Conservation (phyloP, 2,888 invertebrate species). For the Philereme transversata region DNA sequence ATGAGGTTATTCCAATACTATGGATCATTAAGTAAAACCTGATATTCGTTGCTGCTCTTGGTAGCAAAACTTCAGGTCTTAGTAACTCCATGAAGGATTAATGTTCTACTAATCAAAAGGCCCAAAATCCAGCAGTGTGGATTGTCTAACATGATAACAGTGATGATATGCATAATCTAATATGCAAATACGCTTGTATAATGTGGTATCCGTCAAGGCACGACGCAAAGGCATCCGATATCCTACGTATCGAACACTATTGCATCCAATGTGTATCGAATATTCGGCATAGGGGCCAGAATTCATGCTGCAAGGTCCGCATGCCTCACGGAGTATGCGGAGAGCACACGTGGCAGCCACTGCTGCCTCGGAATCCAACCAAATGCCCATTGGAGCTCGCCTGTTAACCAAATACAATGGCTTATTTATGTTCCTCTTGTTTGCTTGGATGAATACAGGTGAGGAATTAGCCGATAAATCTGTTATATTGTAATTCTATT, state of each 20-base stretch:
- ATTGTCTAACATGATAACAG: too few species aligned
- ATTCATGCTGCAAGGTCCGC: constrained; percentile 73
- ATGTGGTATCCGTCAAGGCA: constrained; percentile 37
- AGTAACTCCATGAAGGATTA: too few species aligned
- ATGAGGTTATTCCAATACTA: too few species aligned
- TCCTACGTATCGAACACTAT: constrained; percentile 63
- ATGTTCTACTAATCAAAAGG: too few species aligned
- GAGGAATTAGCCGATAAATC: constrained; percentile 25
- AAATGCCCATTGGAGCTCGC: constrained; percentile 79
- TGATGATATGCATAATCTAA: neutral
- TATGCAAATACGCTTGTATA: constrained; percentile 22
- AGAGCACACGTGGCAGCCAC: constrained; percentile 79
- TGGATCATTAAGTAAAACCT: too few species aligned
- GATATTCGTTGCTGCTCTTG: too few species aligned
- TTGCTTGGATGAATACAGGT: constrained; percentile 40
- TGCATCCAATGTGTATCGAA: constrained; percentile 70
- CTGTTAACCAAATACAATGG: constrained; percentile 77
- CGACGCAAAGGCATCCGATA: constrained; percentile 48
- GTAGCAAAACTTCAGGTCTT: too few species aligned
- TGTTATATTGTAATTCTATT: constrained; percentile 7
- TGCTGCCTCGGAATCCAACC: constrained; percentile 79
- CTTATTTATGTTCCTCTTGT: constrained; percentile 72
- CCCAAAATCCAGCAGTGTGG: too few species aligned
- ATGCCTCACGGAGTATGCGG: constrained; percentile 77
- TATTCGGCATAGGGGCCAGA: constrained; percentile 77